These are phyloP conservation scores for Zophobas morio DNA, from an alignment of 1,140 invertebrate genomes.

Conservation along the genomic window DNA sequence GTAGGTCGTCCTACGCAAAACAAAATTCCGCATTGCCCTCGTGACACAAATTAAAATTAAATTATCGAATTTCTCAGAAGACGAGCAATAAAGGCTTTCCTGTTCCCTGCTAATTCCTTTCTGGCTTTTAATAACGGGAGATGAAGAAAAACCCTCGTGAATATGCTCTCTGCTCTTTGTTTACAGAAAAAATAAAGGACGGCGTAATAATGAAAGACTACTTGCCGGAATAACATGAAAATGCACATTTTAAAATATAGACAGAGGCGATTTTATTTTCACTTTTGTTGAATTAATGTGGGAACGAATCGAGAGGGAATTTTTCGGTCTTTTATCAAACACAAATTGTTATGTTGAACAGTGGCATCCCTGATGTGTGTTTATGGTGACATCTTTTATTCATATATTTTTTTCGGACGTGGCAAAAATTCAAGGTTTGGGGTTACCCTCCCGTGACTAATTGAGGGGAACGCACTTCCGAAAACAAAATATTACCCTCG, in stretches of 20 bases:
- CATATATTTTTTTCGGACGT: slow-evolving; percentile 14
- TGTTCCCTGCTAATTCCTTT: not conserved
- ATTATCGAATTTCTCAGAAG: slow-evolving; percentile 2
- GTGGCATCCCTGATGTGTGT: not conserved
- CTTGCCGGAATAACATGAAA: slow-evolving; percentile 13
- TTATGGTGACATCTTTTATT: slow-evolving; percentile 26
- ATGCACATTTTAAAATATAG: slow-evolving; percentile 7
- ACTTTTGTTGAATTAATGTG: slow-evolving; percentile 32
- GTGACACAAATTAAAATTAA: not conserved
- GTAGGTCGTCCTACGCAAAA: too few species aligned
- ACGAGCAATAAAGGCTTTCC: not conserved
- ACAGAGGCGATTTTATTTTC: slow-evolving; percentile 5
- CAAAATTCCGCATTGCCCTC: not conserved
- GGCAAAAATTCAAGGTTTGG: not conserved
- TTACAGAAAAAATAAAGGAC: slow-evolving; percentile 3
- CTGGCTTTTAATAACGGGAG: not conserved
- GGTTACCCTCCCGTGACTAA: not conserved
- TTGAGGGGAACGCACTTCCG: not conserved
- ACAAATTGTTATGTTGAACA: slow-evolving; percentile 8
- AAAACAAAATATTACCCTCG: not conserved
- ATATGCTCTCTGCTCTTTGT: not conserved
- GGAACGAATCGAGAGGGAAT: slow-evolving; percentile 8
- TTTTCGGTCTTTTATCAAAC: slow-evolving; percentile 13
- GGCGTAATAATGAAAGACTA: slow-evolving; percentile 19
- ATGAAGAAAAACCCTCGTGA: not conserved